These are phyloP conservation scores for Urophycis tenuis DNA, from an alignment of 2,797 vertebrate species.

Conservation along the genomic window DNA sequence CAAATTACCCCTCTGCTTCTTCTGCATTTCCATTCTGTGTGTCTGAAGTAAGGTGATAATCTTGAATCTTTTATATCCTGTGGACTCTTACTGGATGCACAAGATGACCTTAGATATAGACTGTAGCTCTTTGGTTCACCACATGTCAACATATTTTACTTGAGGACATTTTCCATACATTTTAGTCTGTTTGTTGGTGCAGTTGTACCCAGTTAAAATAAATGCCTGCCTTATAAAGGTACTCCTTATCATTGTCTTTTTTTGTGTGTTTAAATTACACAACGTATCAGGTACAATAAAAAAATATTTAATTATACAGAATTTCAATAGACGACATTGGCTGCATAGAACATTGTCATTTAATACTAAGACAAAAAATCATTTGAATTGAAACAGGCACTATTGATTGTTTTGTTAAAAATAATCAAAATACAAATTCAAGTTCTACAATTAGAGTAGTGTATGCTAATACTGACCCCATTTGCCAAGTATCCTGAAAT, in stretches of 20 bases:
- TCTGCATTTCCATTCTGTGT: slow-evolving; percentile 53
- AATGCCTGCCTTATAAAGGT: slow-evolving; percentile 73
- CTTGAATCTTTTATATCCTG: slow-evolving; percentile 63
- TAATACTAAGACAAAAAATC: neutral
- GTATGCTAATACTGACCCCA: neutral
- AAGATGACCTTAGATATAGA: slow-evolving; percentile 58
- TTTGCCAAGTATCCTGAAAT: neutral
- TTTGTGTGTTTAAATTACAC: slow-evolving; percentile 16
- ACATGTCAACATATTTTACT: slow-evolving; percentile 65
- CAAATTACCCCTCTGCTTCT: slow-evolving; percentile 74
- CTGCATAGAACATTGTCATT: slow-evolving; percentile 37
- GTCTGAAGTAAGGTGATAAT: slow-evolving; percentile 51
- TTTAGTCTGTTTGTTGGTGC: slow-evolving; percentile 72
- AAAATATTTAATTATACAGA: slow-evolving; percentile 63
- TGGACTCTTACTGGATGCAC: slow-evolving; percentile 72
- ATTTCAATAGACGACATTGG: slow-evolving; percentile 51
- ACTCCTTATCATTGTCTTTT: slow-evolving; percentile 32
- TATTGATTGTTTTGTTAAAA: slow-evolving; percentile 29
- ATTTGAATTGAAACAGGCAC: slow-evolving; percentile 50
- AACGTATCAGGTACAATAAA: slow-evolving; percentile 33
- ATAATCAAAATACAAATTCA: neutral
- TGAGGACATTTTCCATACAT: slow-evolving; percentile 66
- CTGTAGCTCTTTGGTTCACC: slow-evolving; percentile 58
- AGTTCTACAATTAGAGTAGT: neutral
- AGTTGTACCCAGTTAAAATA: slow-evolving; percentile 75